A percentile compares a stretch with the other conserved stretches of the same genome.
phyloP scores from a whole-genome alignment of 2,888 invertebrate species.

The Caenorhabditis parvicauda region DNA sequence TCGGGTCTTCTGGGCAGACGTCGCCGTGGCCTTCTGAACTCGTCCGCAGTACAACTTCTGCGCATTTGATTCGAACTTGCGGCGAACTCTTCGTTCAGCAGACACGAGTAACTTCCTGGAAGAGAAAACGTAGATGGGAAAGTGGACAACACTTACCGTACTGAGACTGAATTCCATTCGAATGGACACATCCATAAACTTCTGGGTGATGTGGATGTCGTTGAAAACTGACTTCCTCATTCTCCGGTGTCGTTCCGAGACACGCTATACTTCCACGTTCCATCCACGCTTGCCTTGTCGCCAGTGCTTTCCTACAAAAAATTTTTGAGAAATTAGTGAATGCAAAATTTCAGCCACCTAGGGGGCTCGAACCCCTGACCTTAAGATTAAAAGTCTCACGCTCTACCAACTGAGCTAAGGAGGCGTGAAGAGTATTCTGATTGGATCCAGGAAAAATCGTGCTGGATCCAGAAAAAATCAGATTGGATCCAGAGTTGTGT shows the following conservation, averaged over 20 bases:
- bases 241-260: constrained; percentile 8
- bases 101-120: constrained; percentile 20
- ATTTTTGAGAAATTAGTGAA: background rate
- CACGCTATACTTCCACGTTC: constrained; percentile 33
- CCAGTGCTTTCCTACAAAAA: constrained; percentile 26
- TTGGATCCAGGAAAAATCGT: no score
- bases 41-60: constrained; percentile 38
- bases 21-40: constrained; percentile 29
- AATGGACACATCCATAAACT: constrained; percentile 17
- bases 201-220: constrained; percentile 25
- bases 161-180: constrained; percentile 25
- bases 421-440: no score
- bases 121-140: background rate
- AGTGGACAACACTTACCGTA: constrained; percentile 10
- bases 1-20: constrained; percentile 36
- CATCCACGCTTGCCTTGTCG: constrained; percentile 36
- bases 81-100: background rate
- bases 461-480: no score
- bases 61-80: constrained; percentile 20
- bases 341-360: constrained; percentile 34
- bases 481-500: no score
- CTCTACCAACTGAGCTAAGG: constrained; percentile 53
- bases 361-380: constrained; percentile 46
- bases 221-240: background rate
- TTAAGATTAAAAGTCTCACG: constrained; percentile 53